Evolutionary conservation across 2,888 invertebrate species (phyloP), one percentile per base, ranked within the genome.

Genomic region (Fabriciana adippe): DNA sequence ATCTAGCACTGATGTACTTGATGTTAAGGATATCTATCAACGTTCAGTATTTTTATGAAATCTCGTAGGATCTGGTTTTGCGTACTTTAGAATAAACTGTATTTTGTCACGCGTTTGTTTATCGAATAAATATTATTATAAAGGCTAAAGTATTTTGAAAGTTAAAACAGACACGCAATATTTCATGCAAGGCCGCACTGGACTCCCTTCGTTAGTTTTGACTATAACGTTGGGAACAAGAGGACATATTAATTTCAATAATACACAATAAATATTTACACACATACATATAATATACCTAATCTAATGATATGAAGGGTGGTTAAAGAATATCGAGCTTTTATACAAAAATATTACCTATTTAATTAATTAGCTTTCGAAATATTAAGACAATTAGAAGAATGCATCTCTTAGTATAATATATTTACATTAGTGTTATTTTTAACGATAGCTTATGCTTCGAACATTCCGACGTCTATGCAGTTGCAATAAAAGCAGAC

Each of bases 1-100:
- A 78, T 77, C 72, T 79, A 81, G 78, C 79, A 78, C 74, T 75
- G 76, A 75, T 78, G 75, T 78, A 79, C 76, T 71, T 76, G 74
- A 73, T 69, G 55, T 67, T 72, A 73, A 69, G 66, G 64, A 60
- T 72, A 69, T 48, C 26, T 56, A 65, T 65, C 48, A 55, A 51
- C 67, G 64, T 70, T 63, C 56, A 67, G 54, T 70, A 71, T 71
- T 71, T 69, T 71, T 66, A 68, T 73, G 70, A 68, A 66, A 66
- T 73, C 50, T 62, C 48, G 56, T 69, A 64, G 65, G 68, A 69
- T 71, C 69, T 69, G 69, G 56, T 72, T 66, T 55, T 31, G 21
- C 21, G 18, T 62, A 16, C 56, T 50, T 31, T 31, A 21, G 14
- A 21, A 14, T 15, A 13, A 53, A n/a, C 14, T 59, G n/a, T 16